Percentiles rank a stretch among this genome's conserved stretches.
Evolutionary conservation across 2,113 vertebrate species (phyloP).

Genomic region (Ictalurus furcatus): DNA sequence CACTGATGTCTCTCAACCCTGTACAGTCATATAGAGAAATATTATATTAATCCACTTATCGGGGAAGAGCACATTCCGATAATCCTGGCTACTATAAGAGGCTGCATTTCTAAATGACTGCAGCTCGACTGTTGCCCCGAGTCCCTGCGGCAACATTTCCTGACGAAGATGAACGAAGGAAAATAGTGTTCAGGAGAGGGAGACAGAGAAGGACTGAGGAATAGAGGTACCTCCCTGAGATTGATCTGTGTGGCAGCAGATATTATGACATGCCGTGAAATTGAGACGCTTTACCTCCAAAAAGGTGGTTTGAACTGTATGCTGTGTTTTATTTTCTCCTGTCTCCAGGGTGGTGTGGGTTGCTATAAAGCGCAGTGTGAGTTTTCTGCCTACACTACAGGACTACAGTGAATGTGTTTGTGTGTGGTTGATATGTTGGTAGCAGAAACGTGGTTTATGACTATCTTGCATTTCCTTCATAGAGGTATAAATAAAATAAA

Average conservation of each 20-base stretch:
- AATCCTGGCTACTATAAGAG: constrained; percentile 56
- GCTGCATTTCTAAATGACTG: constrained; percentile 49
- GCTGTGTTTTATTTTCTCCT: constrained; percentile 25
- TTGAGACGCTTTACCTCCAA: constrained; percentile 42
- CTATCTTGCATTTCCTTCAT: not conserved
- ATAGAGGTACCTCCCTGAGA: constrained; percentile 27
- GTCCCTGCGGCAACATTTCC: constrained; percentile 36
- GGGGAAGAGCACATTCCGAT: constrained; percentile 60
- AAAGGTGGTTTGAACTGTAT: constrained; percentile 36
- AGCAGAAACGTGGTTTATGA: constrained; percentile 7
- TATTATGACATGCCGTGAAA: constrained; percentile 46
- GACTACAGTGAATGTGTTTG: constrained; percentile 24
- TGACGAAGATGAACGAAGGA: constrained; percentile 26
- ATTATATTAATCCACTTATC: constrained; percentile 65
- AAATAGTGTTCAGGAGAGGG: constrained; percentile 6
- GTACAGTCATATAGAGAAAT: constrained; percentile 54
- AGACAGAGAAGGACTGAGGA: not conserved
- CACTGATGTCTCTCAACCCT: constrained; percentile 54
- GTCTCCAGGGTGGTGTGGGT: constrained; percentile 38
- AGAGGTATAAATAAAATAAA: not conserved
- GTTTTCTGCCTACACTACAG: constrained; percentile 28
- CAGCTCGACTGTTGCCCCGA: constrained; percentile 35
- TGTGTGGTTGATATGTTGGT: constrained; percentile 15
- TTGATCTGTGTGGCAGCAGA: constrained; percentile 30
- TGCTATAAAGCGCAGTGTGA: constrained; percentile 29